These are phyloP conservation scores for Aproaerema taeniolella DNA, from an alignment of 2,888 invertebrate species.

Conservation along the genomic window DNA sequence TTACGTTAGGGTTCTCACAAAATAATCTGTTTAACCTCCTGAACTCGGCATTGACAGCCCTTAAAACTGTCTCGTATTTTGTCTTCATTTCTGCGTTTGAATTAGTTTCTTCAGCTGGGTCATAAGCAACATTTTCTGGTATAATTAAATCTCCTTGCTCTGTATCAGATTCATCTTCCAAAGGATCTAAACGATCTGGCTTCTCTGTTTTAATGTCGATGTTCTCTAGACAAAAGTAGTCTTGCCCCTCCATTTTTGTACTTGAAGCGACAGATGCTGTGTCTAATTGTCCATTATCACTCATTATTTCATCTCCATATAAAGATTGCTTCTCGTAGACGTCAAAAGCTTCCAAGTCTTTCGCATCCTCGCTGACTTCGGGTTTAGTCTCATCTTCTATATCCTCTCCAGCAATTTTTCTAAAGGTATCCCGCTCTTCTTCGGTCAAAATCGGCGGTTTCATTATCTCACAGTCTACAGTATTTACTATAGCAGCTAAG, in stretches of 20 bases:
- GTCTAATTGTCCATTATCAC: neutral
- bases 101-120: slow-evolving; percentile 1
- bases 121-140: neutral
- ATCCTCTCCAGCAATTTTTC: slow-evolving; percentile 23
- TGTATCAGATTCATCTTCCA: slow-evolving; percentile 17
- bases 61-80: slow-evolving; percentile 25
- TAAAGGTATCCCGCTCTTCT: slow-evolving; percentile 18
- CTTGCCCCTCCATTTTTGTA: slow-evolving; percentile 5
- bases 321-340: neutral
- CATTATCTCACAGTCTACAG: slow-evolving; percentile 15
- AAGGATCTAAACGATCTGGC: slow-evolving; percentile 20
- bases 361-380: slow-evolving; percentile 1
- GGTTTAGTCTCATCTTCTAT: slow-evolving; percentile 8
- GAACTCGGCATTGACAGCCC: slow-evolving; percentile 31
- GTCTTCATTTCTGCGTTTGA: slow-evolving; percentile 13
- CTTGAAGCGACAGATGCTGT: slow-evolving; percentile 2
- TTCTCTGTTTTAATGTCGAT: slow-evolving; percentile 20
- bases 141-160: too few relatives aligned
- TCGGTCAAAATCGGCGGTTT: slow-evolving; percentile 17
- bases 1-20: slow-evolving; percentile 29
- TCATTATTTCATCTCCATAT: neutral
- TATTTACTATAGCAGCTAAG: slow-evolving; percentile 26
- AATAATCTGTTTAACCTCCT: slow-evolving; percentile 31
- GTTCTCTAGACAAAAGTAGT: slow-evolving; percentile 17
- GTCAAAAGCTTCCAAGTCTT: neutral